Percentiles rank a stretch among this genome's conserved stretches.
phyloP scores from a whole-genome alignment of 2,888 invertebrate genomes.

The Eristalinus sepulchralis region DNA sequence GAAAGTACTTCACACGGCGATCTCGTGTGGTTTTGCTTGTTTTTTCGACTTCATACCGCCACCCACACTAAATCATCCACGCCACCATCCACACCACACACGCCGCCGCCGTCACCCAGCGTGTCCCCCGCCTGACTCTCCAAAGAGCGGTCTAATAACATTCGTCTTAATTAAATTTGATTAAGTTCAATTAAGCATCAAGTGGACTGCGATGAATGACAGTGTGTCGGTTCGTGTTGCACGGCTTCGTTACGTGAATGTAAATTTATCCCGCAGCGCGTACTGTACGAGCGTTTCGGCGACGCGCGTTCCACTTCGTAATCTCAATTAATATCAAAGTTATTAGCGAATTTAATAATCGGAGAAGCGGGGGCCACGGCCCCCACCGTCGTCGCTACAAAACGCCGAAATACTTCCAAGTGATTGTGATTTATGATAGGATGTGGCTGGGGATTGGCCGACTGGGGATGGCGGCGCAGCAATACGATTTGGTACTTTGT shows the following conservation, averaged over 20 bases:
- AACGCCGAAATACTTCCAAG: conserved; percentile 6
- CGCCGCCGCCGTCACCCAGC: neutral
- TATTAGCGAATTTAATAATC: conserved; percentile 38
- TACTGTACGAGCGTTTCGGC: neutral
- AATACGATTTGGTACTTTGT: conserved; percentile 14
- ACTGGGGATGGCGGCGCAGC: neutral
- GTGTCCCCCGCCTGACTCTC: neutral
- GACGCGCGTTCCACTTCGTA: conserved; percentile 33
- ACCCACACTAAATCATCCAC: conserved; percentile 9
- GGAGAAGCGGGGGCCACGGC: neutral
- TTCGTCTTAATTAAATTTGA: conserved; percentile 70
- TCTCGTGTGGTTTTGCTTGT: neutral
- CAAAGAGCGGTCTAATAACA: conserved; percentile 45
- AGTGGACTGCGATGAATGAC: conserved; percentile 56
- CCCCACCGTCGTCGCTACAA: neutral
- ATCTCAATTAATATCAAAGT: conserved; percentile 46
- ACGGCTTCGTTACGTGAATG: conserved; percentile 28
- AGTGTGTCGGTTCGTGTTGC: conserved; percentile 30
- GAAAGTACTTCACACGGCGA: neutral
- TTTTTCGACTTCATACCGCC: neutral
- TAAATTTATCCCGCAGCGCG: conserved; percentile 29
- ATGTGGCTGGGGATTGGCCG: neutral
- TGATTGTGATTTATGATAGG: conserved; percentile 54
- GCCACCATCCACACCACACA: neutral
- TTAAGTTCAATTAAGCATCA: conserved; percentile 69